Evolutionary conservation across 2,797 vertebrate species (phyloP).

Genomic region (Heterohyrax brucei): DNA sequence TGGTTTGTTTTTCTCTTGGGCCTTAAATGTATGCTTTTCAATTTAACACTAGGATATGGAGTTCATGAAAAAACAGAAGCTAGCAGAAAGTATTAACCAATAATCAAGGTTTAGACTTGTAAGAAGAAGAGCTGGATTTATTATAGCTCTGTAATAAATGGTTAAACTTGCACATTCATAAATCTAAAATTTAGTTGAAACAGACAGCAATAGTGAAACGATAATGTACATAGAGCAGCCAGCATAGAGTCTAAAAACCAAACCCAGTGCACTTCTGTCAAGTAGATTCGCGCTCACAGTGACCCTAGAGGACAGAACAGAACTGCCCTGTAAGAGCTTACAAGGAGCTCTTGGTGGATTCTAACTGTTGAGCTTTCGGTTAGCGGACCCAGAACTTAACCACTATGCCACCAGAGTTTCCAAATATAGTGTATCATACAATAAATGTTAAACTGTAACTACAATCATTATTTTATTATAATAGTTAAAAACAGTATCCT

Average conservation of each 20-base stretch:
- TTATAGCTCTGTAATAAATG: not conserved
- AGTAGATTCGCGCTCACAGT: too few species aligned
- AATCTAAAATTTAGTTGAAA: not conserved
- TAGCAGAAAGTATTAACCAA: not conserved
- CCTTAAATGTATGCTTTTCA: too few species aligned
- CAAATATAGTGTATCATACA: not conserved
- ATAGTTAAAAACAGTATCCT: not conserved
- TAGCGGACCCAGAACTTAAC: too few species aligned
- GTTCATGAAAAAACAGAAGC: constrained; percentile 42
- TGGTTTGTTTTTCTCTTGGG: too few species aligned
- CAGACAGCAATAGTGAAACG: not conserved
- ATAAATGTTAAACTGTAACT: not conserved
- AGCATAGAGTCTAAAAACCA: not conserved
- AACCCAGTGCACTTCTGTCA: too few species aligned
- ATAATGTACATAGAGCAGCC: not conserved
- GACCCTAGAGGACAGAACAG: too few species aligned
- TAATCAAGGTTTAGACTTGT: not conserved
- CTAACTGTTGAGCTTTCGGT: too few species aligned
- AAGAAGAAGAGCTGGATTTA: not conserved
- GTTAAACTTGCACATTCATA: not conserved
- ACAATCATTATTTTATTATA: not conserved
- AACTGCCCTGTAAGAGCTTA: too few species aligned
- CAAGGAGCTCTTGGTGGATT: too few species aligned
- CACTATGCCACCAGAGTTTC: too few species aligned
- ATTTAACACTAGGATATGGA: not conserved